Base-by-base conservation (phyloP, 2,113 vertebrate species). In the Bambusicola thoracicus region DNA sequence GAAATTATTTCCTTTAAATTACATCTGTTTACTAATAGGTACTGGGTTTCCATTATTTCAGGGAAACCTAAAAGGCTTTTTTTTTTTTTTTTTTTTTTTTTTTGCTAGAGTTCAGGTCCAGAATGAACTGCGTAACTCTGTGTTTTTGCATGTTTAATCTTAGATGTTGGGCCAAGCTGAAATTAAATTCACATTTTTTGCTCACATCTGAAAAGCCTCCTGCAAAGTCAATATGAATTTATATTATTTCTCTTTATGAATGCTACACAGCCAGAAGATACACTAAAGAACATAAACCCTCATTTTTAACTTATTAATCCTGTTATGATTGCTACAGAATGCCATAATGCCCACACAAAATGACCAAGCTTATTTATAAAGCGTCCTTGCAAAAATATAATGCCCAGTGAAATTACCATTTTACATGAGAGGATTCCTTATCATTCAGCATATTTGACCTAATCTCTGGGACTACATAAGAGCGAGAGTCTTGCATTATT, bases 121-220 rank as follows among this genome's bases (percentile, higher is more conserved):
- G 51, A 69, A 84, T 40, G 30, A 90, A 34, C 30, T 30, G 6
- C 10, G n/a, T 56, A 63, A 46, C 76, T 79, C 32, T 83, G 12
- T 7, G n/a, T 53, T 89, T 77, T 93, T 5, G 7, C 55, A 40
- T 29, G 29, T 74, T 92, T 94, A 61, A 51, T 70, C 59, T 95
- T 27, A 87, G 73, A 87, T 30, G 13, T 25, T 59, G 30, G 53
- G 51, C 56, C 79, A 94, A 93, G 13, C 17, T 86, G 20, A 84
- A 96, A 93, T 75, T 56, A 79, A 86, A 73, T 87, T 72, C 40
- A 83, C 32, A 44, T 61, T 95, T 94, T 84, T 59, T 77, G 10
- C 62, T 84, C 8, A 34, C 49, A 58, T 78, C 18, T 51, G n/a
- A 81, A 79, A 93, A 97, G 32, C 17, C 32, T 40, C 25, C 77